Evolutionary conservation across 2,113 vertebrate genomes (phyloP).

Genomic region (Eubucco bourcierii): DNA sequence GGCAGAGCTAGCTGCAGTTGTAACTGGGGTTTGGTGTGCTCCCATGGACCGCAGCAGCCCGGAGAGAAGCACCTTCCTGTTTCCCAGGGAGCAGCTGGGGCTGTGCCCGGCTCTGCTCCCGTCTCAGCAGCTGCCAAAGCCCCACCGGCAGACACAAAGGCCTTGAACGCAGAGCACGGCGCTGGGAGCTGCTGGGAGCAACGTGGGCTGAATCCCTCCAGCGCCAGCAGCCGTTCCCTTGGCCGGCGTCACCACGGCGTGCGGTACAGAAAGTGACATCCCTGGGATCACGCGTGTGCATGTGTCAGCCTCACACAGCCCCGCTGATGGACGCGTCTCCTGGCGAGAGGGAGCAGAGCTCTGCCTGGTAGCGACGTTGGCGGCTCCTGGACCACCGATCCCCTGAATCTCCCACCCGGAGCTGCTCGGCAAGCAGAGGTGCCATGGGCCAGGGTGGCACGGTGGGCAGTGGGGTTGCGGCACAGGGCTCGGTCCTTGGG

Average conservation of each 20-base stretch:
- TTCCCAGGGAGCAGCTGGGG: neutral
- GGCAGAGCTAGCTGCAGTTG: neutral
- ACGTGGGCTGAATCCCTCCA: slow-evolving; percentile 40
- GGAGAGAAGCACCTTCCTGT: neutral
- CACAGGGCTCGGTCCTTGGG: neutral
- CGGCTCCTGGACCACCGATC: neutral
- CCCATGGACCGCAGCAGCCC: neutral
- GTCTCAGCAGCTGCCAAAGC: neutral
- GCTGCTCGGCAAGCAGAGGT: neutral
- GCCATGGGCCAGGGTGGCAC: neutral
- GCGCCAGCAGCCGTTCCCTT: neutral
- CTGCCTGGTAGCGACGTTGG: neutral
- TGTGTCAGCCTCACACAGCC: neutral
- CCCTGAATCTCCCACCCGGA: neutral
- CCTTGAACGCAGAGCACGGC: neutral
- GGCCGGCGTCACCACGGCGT: neutral
- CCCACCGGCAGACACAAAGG: neutral
- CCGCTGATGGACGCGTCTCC: neutral
- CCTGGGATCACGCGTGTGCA: neutral
- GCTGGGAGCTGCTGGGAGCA: slow-evolving; percentile 13
- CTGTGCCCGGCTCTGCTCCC: neutral
- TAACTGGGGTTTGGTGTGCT: neutral
- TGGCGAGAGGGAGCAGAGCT: neutral
- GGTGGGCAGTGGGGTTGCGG: neutral
- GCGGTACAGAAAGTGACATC: slow-evolving; percentile 35